Evolutionary conservation across 2,888 invertebrate species (phyloP), one percentile per base, ranked within the genome.

Genomic region (Scrobipalpa costella): DNA sequence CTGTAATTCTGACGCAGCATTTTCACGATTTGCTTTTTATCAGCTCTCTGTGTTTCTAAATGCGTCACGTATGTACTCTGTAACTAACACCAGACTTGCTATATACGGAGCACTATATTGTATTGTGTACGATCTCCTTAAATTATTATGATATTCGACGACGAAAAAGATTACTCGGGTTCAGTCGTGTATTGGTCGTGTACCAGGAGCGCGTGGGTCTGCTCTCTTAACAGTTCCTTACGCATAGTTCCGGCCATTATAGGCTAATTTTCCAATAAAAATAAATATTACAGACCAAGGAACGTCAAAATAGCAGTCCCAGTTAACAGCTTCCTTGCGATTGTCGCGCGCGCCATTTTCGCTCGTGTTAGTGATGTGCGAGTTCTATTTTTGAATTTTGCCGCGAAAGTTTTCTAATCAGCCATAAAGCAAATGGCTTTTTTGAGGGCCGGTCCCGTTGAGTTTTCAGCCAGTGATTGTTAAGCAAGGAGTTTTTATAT

Each of bases 261-360:
- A 81, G 81, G 72, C 85, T 86, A 85, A 90, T 90, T 87, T 87
- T 88, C 79, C 86, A 90, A 90, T 89, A 90, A 81, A 89, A 88
- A 85, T 87, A 89, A 85, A 87, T 85, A 87, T 83, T 86, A 81
- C 78, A 78, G 70, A 73, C 73, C 72, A 76, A 78, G 78, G 76
- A 81, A 77, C 81, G 85, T 84, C 84, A 86, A 86, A 89, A 88
- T 86, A 87, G 77, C 79, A 70, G 67, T 75, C 68, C 78, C 80
- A 80, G 78, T 81, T 80, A 79, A 71, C 74, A 70, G 74, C 77
- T 81, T 84, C 83, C 83, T 82, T 76, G 74, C 68, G 70, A 75
- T 73, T 74, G 76, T 70, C 66, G 65, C 63, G 68, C 67, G 33
- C 77, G 84, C 83, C 81, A 83, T 83, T 78, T 79, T 83, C 68